A percentile compares a stretch with the other conserved stretches of the same genome.
Evolutionary conservation across 1,140 invertebrate genomes (phyloP).

Genomic region (Drosophila repleta): DNA sequence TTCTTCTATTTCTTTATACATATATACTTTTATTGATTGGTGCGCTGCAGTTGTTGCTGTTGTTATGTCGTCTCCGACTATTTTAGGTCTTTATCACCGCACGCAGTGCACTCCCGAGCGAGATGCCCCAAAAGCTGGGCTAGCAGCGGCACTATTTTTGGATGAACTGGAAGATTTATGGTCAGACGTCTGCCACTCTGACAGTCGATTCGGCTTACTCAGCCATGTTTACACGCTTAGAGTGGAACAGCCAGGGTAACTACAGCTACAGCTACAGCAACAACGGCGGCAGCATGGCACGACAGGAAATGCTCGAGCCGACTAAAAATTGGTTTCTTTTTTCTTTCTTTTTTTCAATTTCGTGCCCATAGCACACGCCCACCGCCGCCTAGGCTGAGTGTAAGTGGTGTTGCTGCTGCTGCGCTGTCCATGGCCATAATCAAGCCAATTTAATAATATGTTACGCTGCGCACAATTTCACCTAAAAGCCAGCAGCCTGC

Average conservation of each 20-base stretch:
- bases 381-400: constrained; percentile 40
- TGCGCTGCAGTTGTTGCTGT: constrained; percentile 6
- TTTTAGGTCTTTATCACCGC: constrained; percentile 25
- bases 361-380: constrained; percentile 37
- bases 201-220: constrained; percentile 63
- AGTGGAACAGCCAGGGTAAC: constrained; percentile 26
- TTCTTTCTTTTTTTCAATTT: constrained; percentile 5
- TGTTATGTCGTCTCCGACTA: constrained; percentile 16
- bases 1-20: constrained; percentile 14
- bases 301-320: constrained; percentile 70
- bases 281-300: constrained; percentile 35
- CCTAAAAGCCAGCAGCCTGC: constrained; percentile 53
- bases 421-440: constrained; percentile 63
- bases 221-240: constrained; percentile 73
- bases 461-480: constrained; percentile 79
- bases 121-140: constrained; percentile 19
- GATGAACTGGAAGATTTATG: constrained; percentile 70
- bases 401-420: constrained; percentile 33
- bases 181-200: constrained; percentile 53
- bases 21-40: constrained; percentile 30
- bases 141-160: constrained; percentile 64
- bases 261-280: constrained; percentile 19
- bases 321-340: constrained; percentile 65
- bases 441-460: constrained; percentile 80
- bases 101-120: constrained; percentile 1